A percentile compares a stretch with the other conserved stretches of the same genome.
phyloP scores from a whole-genome alignment of 2,888 invertebrate species.

The Dascillus cervinus region DNA sequence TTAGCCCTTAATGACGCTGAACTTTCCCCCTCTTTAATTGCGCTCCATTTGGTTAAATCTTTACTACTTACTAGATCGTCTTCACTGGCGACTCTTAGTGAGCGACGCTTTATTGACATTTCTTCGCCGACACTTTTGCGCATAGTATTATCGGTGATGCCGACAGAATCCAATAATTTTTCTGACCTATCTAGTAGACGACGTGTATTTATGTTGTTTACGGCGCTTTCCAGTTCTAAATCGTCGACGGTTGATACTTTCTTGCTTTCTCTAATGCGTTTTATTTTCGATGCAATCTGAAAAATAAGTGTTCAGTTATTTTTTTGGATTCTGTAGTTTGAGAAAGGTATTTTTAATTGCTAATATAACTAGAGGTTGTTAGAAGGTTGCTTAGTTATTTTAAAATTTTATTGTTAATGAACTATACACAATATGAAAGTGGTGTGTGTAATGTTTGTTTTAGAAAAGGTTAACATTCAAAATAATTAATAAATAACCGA shows the following conservation, averaged over 20 bases:
- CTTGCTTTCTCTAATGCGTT: slow-evolving; percentile 54
- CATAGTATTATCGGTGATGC: slow-evolving; percentile 50
- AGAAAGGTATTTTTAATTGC: too few species aligned
- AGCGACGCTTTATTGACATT: slow-evolving; percentile 40
- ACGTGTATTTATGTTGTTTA: slow-evolving; percentile 50
- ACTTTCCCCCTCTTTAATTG: slow-evolving; percentile 43
- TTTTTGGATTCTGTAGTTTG: too few species aligned
- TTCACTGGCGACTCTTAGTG: slow-evolving; percentile 31
- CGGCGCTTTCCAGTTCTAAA: slow-evolving; percentile 54
- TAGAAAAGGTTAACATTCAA: too few species aligned
- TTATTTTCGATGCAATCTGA: slow-evolving; percentile 54
- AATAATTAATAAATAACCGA: too few species aligned
- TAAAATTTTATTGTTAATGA: too few species aligned
- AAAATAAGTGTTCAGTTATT: slow-evolving; percentile 24
- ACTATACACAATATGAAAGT: too few species aligned
- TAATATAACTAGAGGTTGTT: too few species aligned
- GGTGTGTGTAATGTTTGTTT: too few species aligned
- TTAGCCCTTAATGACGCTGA: slow-evolving; percentile 59
- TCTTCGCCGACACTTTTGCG: slow-evolving; percentile 35
- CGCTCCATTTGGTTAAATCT: slow-evolving; percentile 56
- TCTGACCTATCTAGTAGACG: slow-evolving; percentile 52
- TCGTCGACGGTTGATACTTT: slow-evolving; percentile 54
- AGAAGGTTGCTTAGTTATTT: too few species aligned
- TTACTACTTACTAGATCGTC: slow-evolving; percentile 18
- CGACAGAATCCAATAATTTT: slow-evolving; percentile 57